Conservation (phyloP, 1,140 invertebrate genomes). For the Coelopa frigida region DNA sequence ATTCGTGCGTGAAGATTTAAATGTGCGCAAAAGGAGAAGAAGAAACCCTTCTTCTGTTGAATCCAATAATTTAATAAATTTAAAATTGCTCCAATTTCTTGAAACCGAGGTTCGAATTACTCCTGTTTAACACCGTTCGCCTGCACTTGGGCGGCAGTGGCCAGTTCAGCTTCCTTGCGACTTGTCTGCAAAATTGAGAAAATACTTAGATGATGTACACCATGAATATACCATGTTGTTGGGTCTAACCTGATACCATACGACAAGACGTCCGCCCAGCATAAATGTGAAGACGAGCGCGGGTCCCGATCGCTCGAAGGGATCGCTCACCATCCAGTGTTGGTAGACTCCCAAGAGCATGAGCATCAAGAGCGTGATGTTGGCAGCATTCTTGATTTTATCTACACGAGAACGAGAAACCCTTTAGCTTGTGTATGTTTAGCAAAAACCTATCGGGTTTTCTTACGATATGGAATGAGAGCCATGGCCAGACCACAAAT, state of each 20-base stretch:
- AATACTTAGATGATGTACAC: slow-evolving; percentile 4
- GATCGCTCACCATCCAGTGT: slow-evolving; percentile 86
- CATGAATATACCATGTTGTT: background rate
- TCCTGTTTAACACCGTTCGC: slow-evolving; percentile 60
- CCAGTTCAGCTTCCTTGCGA: slow-evolving; percentile 49
- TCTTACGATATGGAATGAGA: slow-evolving; percentile 76
- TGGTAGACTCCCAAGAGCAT: slow-evolving; percentile 88
- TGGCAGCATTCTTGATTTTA: slow-evolving; percentile 81
- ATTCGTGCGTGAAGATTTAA: too few species aligned
- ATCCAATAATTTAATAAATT: too few species aligned
- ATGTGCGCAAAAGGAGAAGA: too few species aligned
- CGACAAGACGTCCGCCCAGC: slow-evolving; percentile 83
- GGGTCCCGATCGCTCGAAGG: slow-evolving; percentile 86
- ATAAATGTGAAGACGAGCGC: slow-evolving; percentile 93
- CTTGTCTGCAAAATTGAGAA: slow-evolving; percentile 51
- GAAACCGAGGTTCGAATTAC: too few species aligned
- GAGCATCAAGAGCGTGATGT: slow-evolving; percentile 70
- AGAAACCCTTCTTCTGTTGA: too few species aligned
- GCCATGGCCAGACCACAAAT: slow-evolving; percentile 82
- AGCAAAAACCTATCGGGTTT: background rate
- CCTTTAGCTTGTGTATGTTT: slow-evolving; percentile 18
- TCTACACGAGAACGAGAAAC: slow-evolving; percentile 52
- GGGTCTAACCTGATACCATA: slow-evolving; percentile 52
- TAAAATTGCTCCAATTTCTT: too few species aligned
- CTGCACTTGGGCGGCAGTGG: slow-evolving; percentile 47